Percentiles rank a stretch among this genome's conserved stretches.
Evolutionary conservation across 2,888 invertebrate genomes (phyloP).

Genomic region (Dolomedes plantarius): DNA sequence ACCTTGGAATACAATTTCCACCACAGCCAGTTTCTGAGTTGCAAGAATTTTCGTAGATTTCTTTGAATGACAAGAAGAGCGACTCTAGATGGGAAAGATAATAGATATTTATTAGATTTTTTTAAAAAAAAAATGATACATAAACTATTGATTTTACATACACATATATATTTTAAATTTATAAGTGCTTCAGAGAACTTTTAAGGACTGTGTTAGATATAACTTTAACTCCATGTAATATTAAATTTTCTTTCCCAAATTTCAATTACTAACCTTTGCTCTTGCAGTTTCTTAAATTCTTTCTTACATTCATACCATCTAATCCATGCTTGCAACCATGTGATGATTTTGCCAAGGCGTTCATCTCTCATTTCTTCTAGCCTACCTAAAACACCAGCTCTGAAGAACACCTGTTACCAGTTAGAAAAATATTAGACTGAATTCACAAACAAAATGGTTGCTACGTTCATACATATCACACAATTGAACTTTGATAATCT

Average conservation of each 20-base stretch:
- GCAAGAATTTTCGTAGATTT: conserved; percentile 99
- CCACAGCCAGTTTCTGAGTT: conserved; percentile 99
- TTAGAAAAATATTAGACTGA: neutral
- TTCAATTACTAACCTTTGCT: conserved; percentile 87
- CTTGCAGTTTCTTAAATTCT: conserved; percentile 97
- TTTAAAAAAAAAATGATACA: no score
- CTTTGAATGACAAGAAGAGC: conserved; percentile 99
- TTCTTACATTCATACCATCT: conserved; percentile 85
- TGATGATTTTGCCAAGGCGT: conserved; percentile 96
- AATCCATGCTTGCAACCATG: conserved; percentile 98
- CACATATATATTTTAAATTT: no score
- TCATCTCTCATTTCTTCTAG: conserved; percentile 99
- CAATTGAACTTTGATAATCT: no score
- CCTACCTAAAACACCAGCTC: conserved; percentile 99
- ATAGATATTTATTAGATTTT: no score
- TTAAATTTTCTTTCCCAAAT: no score
- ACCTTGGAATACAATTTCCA: conserved; percentile 99
- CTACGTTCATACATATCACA: no score
- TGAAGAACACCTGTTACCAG: conserved; percentile 95
- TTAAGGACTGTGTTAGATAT: no score
- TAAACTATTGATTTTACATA: no score
- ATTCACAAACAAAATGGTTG: no score
- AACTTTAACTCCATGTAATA: no score
- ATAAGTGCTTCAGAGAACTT: no score
- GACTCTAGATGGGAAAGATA: conserved; percentile 80